Conservation (phyloP, 2,888 invertebrate genomes). For the Epistrophe grossulariae region DNA sequence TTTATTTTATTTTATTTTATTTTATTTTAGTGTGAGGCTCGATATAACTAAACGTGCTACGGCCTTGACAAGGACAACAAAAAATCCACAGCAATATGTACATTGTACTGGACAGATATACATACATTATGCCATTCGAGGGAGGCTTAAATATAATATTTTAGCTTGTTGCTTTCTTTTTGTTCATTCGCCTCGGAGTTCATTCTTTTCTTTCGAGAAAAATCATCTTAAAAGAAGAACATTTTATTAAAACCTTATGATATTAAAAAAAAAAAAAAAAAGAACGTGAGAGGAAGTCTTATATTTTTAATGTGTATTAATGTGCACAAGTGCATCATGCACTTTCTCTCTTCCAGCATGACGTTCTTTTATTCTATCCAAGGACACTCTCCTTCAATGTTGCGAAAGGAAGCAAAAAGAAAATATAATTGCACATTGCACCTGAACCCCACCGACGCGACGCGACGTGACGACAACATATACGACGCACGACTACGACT, state of each 20-base stretch:
- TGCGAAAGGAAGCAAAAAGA: slow-evolving; percentile 29
- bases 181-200: slow-evolving; percentile 19
- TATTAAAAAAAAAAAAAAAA: no score
- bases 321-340: slow-evolving; percentile 10
- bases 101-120: background rate
- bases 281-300: slow-evolving; percentile 25
- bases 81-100: no score
- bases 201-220: slow-evolving; percentile 40
- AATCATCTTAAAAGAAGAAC: slow-evolving; percentile 64
- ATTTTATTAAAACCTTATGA: slow-evolving; percentile 67
- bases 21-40: no score
- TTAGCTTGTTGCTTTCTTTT: slow-evolving; percentile 63
- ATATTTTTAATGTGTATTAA: slow-evolving; percentile 21
- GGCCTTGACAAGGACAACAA: background rate
- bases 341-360: slow-evolving; percentile 29
- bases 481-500: background rate
- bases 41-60: background rate
- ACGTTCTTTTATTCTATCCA: slow-evolving; percentile 60
- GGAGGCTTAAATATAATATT: background rate
- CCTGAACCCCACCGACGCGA: slow-evolving; percentile 41
- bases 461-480: no score
- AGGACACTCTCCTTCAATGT: slow-evolving; percentile 51
- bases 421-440: slow-evolving; percentile 73
- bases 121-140: background rate
- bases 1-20: no score